Conservation (phyloP, 2,888 invertebrate genomes). For the Philereme transversata region DNA sequence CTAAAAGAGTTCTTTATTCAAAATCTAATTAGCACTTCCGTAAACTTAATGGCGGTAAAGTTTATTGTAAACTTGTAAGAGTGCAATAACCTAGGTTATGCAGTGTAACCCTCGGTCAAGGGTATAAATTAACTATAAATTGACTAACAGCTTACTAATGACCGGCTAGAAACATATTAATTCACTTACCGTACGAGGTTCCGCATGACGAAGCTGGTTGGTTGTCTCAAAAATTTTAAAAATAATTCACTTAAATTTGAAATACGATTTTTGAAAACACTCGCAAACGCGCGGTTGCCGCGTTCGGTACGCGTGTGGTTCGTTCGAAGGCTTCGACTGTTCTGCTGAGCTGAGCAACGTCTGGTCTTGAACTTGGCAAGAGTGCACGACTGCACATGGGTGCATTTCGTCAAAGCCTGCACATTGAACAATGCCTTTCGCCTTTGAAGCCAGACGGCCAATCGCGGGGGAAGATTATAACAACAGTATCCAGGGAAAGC, state of each 20-base stretch:
- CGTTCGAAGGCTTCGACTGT: conserved; percentile 63
- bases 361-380: conserved; percentile 76
- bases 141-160: conserved; percentile 41
- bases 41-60: conserved; percentile 44
- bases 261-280: conserved; percentile 51
- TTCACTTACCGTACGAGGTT: conserved; percentile 70
- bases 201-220: conserved; percentile 63
- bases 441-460: conserved; percentile 39
- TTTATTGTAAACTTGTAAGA: conserved; percentile 46
- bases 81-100: conserved; percentile 52
- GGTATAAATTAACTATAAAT: conserved; percentile 49
- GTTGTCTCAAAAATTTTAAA: conserved; percentile 45
- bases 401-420: conserved; percentile 60
- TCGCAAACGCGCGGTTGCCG: conserved; percentile 54
- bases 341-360: conserved; percentile 56
- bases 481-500: conserved; percentile 24
- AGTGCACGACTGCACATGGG: conserved; percentile 60
- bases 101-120: conserved; percentile 54
- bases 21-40: conserved; percentile 48
- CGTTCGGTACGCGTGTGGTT: conserved; percentile 47
- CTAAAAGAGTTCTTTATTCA: conserved; percentile 40
- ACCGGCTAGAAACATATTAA: conserved; percentile 21
- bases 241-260: conserved; percentile 41
- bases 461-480: conserved; percentile 27
- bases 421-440: conserved; percentile 37